Base-by-base conservation (phyloP, 2,888 invertebrate species). In the Rhamnusium bicolor region DNA sequence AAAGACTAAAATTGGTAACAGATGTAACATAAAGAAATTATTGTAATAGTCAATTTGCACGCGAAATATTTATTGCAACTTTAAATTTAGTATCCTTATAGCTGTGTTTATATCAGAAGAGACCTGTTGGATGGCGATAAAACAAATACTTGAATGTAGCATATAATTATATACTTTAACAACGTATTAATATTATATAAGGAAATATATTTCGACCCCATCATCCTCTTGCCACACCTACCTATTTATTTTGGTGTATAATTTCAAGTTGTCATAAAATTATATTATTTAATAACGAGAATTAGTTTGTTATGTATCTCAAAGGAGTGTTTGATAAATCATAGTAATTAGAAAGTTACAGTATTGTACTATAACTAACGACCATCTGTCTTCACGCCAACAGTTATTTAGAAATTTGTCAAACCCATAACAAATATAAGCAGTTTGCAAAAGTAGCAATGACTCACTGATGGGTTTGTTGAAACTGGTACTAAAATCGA, bases 341-440 rank as follows among this genome's bases (percentile, higher is more conserved):
- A 46, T 21, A 12, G 53, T 51, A 51, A 58, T 58, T 51, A 65
- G 65, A 51, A 65, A 65, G 51, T 47, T 51, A 24, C 10, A 49
- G 6, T 47, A 24, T 49, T 47, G n/a, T 58, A 58, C 18, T 58
- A 32, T 58, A 32, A 32, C 21, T 58, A 58, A 58, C 29, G 58
- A 32, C 32, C 29, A 58, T 29, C 58, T 58, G 58, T 58, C 32
- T 58, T 32, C 58, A 16, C 27, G 24, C 54, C 18, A 32, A 32
- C 61, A 12, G 6, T 49, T 24, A 8, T 18, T 51, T 65, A 46
- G 51, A 51, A 65, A 65, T 46, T 65, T 65, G 65, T 65, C 51
- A 65, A 65, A 65, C 32, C 10, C 56, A 51, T 53, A 29, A 58
- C 32, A 51, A 51, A n/a, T n/a, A n/a, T 8, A 18, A 40, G 14